Evolutionary conservation across 2,113 vertebrate species (phyloP).

Genomic region (human): GRCh38 chr2:1085501-1086000

Average conservation of each 20-base stretch:
- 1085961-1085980: background rate
- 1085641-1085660: background rate
- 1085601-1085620: background rate
- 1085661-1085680: background rate
- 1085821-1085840: background rate
- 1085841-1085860: background rate
- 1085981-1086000: background rate
- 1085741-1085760: background rate
- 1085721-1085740: too few relatives aligned
- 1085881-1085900: background rate
- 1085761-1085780: background rate
- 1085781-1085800: background rate
- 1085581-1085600: background rate
- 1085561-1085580: background rate
- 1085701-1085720: rapidly evolving
- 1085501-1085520: background rate
- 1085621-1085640: background rate
- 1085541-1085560: background rate
- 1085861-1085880: background rate
- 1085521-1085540: too few relatives aligned
- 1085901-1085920: background rate
- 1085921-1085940: background rate
- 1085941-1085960: background rate
- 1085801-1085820: background rate
- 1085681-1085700: background rate